Evolutionary conservation across 2,888 invertebrate species (phyloP), one percentile per base, ranked within the genome.

Genomic region (Hofmannophila pseudospretella): DNA sequence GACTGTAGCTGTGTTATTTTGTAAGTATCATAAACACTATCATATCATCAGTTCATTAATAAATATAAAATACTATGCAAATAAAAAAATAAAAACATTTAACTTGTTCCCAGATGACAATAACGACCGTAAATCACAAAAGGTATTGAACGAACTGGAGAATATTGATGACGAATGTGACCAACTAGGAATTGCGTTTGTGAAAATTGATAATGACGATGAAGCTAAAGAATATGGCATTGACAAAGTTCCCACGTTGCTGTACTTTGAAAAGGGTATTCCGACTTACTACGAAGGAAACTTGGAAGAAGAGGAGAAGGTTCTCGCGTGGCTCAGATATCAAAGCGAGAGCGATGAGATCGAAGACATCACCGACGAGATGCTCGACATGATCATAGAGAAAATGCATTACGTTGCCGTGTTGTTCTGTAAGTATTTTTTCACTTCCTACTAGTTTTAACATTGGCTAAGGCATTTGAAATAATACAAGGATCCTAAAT

Each of bases 101-200:
- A n/a, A n/a, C n/a, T n/a, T n/a, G n/a, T 68, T 67, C 22, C 19
- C 58, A 96, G 96, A 96, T 88, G 95, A 96, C 66, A 94, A 95
- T 73, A 95, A 96, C 70, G 96, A 96, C 67, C 91, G 92, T 55
- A 95, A 93, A 79, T 95, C 95, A 27, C 94, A 95, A 70, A 92
- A 91, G 67, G 94, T 94, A 43, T 88, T 96, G 43, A 93, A 92
- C 73, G 96, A 96, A 86, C 79, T 97, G 57, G 96, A 97, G 82
- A 96, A 96, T 71, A 97, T 97, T 66, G 96, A 96, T 73, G 96
- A 96, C 73, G 96, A 96, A 84, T 96, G 96, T 79, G 96, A 96
- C 73, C 89, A 92, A 58, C 88, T 96, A 55, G 96, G 95, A 47
- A 93, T 97, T 67, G 94, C 94, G 46, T 97, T 97, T 80, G 96